Evolutionary conservation across 2,797 vertebrate species (phyloP), one percentile per base, ranked within the genome.

Genomic region (Leontocebus nigricollis): DNA sequence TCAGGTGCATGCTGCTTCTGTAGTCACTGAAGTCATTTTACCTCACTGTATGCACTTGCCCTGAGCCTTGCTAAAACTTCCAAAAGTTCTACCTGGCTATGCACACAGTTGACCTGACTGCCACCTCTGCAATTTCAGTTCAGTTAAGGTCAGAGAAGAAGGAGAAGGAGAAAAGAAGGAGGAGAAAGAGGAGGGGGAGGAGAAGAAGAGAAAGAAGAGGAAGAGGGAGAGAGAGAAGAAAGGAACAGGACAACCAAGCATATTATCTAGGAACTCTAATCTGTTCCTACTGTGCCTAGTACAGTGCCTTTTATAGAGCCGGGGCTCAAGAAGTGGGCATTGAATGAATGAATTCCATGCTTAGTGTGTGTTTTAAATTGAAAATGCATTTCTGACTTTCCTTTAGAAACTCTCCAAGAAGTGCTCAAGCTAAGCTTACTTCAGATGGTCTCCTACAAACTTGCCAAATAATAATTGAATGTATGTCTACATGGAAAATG

Each of bases 211-310:
- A 41, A 86, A 73, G 52, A 15, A 13, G 17, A 7, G 19, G 2
- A 70, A 7, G 5, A 7, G 17, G 15, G 30, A 52, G 2, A 7
- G 77, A 8, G 52, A 72, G 9, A 92, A 81, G 26, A 95, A 94
- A 82, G 4, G 57, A 91, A 55, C 57, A 80, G 70, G 59, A 93
- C 39, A 80, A n/a, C 2, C 14, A 90, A 87, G 27, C 8, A 61
- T 55, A 59, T 86, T 83, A 90, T 79, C 27, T 91, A 92, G 92
- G 80, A 84, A 94, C 48, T 90, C 72, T 22, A 87, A 70, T 64
- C 17, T 52, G 22, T n/a, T 92, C 90, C 39, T 88, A 57, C 12
- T 73, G 39, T 81, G 55, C 77, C 61, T 41, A 91, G 72, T 27
- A 61, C 2, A 55, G 76, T 24, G 10, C 50, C 15, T 90, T 93